These are phyloP conservation scores for Etheostoma cragini DNA, from an alignment of 2,113 vertebrate species.

Conservation along the genomic window DNA sequence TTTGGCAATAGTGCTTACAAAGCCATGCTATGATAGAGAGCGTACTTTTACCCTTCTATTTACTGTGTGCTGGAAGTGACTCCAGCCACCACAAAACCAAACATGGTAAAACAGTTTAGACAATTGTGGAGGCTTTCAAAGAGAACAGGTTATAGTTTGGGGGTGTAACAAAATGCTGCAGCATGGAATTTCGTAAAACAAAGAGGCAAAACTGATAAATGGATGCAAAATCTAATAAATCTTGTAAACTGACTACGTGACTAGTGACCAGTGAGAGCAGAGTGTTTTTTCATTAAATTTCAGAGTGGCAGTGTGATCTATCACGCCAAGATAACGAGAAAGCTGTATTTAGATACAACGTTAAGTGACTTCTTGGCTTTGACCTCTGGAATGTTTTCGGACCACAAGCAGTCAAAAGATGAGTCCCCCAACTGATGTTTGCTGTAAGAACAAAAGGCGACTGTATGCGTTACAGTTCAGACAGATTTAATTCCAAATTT, in stretches of 20 bases:
- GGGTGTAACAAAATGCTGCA: background rate
- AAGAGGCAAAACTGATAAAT: conserved; percentile 2
- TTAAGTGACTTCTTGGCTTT: conserved; percentile 28
- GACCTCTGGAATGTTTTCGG: conserved; percentile 16
- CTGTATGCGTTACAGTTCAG: background rate
- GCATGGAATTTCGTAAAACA: background rate
- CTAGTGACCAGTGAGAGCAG: background rate
- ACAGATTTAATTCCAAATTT: background rate
- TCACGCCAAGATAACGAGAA: conserved; percentile 21
- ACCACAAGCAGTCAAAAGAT: background rate
- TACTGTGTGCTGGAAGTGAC: background rate
- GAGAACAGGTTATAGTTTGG: background rate
- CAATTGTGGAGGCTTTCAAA: conserved; percentile 5
- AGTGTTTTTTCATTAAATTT: background rate
- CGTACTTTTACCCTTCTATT: background rate
- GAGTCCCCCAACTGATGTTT: background rate
- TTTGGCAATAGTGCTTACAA: background rate
- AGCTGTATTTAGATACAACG: conserved; percentile 32
- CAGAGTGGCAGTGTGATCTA: background rate
- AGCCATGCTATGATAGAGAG: background rate
- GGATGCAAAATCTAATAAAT: background rate
- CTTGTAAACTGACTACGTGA: background rate
- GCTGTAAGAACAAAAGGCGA: conserved; percentile 5
- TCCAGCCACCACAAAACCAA: background rate
- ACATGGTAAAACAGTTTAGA: background rate